Evolutionary conservation across 2,113 vertebrate species (phyloP).

Genomic region (Picathartes gymnocephalus): DNA sequence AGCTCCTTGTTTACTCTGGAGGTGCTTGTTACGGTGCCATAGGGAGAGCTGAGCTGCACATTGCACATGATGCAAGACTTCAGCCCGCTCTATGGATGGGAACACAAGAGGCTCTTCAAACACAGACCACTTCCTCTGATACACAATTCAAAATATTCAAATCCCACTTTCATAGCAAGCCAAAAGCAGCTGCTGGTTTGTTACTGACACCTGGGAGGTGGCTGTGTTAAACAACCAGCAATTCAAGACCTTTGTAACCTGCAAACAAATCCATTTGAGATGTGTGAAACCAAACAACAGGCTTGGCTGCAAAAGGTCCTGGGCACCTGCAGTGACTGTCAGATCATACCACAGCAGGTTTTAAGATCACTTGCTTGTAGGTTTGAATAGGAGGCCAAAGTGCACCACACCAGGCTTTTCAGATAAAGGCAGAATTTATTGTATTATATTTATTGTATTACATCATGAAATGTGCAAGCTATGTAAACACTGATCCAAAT

Average conservation of each 20-base stretch:
- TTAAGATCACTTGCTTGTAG: background rate
- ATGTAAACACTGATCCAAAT: background rate
- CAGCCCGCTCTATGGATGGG: background rate
- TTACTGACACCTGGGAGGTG: background rate
- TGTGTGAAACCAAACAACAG: background rate
- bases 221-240: background rate
- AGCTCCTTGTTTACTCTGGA: background rate
- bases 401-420: background rate
- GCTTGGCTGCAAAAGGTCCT: background rate
- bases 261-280: background rate
- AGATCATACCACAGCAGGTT: background rate
- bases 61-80: background rate
- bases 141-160: background rate
- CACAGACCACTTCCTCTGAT: background rate
- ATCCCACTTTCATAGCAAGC: background rate
- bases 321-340: background rate
- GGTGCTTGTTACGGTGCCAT: rapidly evolving
- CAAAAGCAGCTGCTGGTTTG: background rate
- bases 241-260: background rate
- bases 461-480: background rate
- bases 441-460: background rate
- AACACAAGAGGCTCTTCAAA: background rate
- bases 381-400: background rate
- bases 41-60: background rate
- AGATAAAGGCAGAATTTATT: background rate